These are phyloP conservation scores for Aleiodes sp. DNA, from an alignment of 1,140 invertebrate species.

Conservation along the genomic window DNA sequence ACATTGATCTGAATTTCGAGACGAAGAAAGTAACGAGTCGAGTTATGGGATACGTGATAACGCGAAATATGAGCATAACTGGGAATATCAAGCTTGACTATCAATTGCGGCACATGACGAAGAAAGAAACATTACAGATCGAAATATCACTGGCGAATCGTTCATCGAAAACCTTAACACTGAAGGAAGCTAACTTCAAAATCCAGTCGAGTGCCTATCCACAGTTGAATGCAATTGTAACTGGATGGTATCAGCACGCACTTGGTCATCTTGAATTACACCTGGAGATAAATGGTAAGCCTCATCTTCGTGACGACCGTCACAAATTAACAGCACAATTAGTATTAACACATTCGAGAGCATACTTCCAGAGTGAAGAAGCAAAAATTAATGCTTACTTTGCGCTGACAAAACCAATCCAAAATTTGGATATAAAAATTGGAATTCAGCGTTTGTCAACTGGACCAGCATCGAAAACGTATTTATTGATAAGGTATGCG, in stretches of 20 bases:
- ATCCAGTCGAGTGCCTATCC: constrained; percentile 80
- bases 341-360: constrained; percentile 67
- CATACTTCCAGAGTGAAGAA: constrained; percentile 60
- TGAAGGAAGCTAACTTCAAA: constrained; percentile 70
- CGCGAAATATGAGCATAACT: constrained; percentile 64
- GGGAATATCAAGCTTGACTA: constrained; percentile 73
- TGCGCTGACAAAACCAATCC: constrained; percentile 62
- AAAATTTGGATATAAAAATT: constrained; percentile 65
- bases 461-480: constrained; percentile 54
- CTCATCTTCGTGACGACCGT: constrained; percentile 64
- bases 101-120: constrained; percentile 71
- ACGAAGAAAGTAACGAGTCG: constrained; percentile 75
- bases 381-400: constrained; percentile 61
- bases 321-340: constrained; percentile 69
- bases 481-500: constrained; percentile 60
- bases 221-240: constrained; percentile 76
- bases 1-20: constrained; percentile 74
- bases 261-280: constrained; percentile 68
- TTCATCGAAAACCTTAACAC: constrained; percentile 70
- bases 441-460: constrained; percentile 55
- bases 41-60: constrained; percentile 75
- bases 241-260: constrained; percentile 71
- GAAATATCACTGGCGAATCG: constrained; percentile 74
- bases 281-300: constrained; percentile 65
- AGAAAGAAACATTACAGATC: constrained; percentile 74